Conservation (phyloP, 2,888 invertebrate genomes). For the Diadegma fenestrale region DNA sequence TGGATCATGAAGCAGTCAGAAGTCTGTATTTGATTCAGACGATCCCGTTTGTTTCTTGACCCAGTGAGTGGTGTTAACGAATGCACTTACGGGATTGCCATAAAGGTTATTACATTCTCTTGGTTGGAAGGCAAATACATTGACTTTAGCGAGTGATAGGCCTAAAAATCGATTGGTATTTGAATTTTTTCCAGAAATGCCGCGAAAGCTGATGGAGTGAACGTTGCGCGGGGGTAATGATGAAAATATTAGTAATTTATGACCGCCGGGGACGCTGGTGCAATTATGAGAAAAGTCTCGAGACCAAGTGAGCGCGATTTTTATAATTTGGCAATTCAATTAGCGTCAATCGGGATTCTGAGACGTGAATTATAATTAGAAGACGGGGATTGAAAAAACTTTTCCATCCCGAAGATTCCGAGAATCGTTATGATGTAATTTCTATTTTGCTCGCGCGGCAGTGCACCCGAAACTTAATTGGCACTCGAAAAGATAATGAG, state of each 20-base stretch:
- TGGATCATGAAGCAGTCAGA: not conserved
- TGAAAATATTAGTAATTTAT: not conserved
- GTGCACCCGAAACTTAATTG: not conserved
- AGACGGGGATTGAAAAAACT: not conserved
- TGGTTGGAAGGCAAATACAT: not conserved
- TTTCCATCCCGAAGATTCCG: not conserved
- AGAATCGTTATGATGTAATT: not conserved
- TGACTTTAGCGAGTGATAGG: not conserved
- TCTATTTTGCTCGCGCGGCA: not conserved
- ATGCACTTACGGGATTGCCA: not conserved
- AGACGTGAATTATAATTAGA: not conserved
- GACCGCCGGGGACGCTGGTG: not conserved
- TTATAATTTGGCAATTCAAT: not conserved
- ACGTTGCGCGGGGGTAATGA: not conserved
- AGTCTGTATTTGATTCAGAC: not conserved
- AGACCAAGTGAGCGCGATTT: not conserved
- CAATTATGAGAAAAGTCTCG: not conserved
- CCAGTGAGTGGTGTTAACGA: conserved; percentile 24
- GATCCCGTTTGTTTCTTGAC: conserved; percentile 44
- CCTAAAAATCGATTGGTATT: not conserved
- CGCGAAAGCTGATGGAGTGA: not conserved
- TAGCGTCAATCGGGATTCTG: not conserved
- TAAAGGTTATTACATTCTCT: conserved; percentile 46
- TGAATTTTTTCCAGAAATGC: not conserved
- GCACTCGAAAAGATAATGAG: not conserved